Percentiles rank a stretch among this genome's conserved stretches.
Conservation (phyloP, 2,113 vertebrate genomes). For the Trichomycterus rosablanca region DNA sequence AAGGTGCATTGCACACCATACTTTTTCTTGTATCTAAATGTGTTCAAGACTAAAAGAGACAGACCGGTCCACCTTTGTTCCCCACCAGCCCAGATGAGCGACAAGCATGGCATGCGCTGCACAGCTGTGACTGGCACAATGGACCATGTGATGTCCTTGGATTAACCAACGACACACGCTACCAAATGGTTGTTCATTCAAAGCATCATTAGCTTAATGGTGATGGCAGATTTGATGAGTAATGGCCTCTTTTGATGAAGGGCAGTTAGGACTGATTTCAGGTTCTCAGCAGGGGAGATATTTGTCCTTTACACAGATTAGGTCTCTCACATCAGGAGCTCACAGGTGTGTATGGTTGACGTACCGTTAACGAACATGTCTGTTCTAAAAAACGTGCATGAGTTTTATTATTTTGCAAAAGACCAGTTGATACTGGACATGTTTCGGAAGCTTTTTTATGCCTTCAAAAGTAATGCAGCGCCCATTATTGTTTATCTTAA, state of each 20-base stretch:
- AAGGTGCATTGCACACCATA: too few relatives aligned
- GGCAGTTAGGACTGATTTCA: not conserved
- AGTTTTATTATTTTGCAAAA: not conserved
- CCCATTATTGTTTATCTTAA: too few relatives aligned
- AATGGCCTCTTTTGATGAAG: conserved; percentile 24
- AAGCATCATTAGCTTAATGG: conserved; percentile 26
- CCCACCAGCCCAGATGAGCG: conserved; percentile 19
- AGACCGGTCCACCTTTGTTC: conserved; percentile 18
- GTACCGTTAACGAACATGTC: not conserved
- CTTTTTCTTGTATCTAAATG: conserved; percentile 28
- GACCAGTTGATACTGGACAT: too few relatives aligned
- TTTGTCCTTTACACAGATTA: not conserved
- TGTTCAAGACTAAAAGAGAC: conserved; percentile 2
- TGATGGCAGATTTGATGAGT: conserved; percentile 12
- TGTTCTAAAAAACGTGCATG: conserved; percentile 13
- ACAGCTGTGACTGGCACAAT: conserved; percentile 31
- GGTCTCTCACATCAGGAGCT: conserved; percentile 14
- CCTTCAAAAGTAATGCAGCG: too few relatives aligned
- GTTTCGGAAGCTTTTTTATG: too few relatives aligned
- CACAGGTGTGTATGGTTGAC: not conserved
- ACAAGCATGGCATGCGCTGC: conserved; percentile 42
- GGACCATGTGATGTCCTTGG: conserved; percentile 31
- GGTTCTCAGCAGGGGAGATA: conserved; percentile 7
- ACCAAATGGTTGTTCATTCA: conserved; percentile 7
- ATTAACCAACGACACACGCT: conserved; percentile 5